Conservation (phyloP, 2,797 vertebrate genomes). For the Acridotheres tristis region DNA sequence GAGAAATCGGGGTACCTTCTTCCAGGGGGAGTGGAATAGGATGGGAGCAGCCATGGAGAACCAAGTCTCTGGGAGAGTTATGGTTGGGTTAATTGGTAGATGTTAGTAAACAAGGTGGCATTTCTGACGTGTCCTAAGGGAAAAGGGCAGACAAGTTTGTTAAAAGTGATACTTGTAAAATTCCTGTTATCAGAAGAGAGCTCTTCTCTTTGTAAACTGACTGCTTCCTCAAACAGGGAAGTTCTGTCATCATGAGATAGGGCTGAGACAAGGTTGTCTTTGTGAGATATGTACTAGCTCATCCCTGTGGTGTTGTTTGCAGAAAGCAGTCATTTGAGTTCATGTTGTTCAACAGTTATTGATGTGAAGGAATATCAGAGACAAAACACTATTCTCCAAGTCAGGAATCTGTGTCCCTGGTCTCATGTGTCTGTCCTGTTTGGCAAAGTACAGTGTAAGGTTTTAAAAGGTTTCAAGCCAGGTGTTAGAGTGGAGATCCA, state of each 20-base stretch:
- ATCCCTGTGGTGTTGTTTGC: neutral
- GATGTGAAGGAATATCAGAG: neutral
- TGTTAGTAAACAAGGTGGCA: neutral
- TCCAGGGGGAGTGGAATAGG: neutral
- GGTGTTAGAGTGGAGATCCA: neutral
- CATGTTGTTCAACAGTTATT: neutral
- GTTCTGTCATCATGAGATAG: neutral
- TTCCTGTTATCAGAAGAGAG: neutral
- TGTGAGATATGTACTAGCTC: neutral
- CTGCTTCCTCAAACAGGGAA: constrained; percentile 39
- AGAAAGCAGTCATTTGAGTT: neutral
- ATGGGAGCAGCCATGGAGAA: neutral
- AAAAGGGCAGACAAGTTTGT: neutral
- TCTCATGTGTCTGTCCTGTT: neutral
- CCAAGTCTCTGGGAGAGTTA: neutral
- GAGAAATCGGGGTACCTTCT: neutral
- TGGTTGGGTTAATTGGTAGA: neutral
- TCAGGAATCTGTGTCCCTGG: neutral
- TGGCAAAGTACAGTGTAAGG: neutral
- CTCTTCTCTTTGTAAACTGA: constrained; percentile 29
- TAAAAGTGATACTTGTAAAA: neutral
- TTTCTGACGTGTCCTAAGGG: neutral
- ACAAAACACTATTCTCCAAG: neutral
- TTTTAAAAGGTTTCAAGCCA: neutral
- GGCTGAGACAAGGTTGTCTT: neutral